Evolutionary conservation across 2,113 vertebrate species (phyloP).

Genomic region (Balaenoptera acutorostrata): DNA sequence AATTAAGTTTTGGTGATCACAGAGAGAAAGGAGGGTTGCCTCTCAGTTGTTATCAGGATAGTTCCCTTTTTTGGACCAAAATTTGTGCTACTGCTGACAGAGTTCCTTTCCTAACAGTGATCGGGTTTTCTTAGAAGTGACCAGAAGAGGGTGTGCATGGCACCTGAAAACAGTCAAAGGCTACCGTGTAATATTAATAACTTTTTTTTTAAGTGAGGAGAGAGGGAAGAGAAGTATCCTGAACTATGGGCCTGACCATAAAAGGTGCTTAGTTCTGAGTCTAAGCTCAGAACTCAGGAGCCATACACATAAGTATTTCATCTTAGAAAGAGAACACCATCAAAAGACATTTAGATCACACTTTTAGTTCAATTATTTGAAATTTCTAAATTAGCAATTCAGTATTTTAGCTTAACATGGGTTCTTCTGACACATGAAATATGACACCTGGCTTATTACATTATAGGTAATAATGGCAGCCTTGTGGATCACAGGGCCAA

Average conservation of each 20-base stretch:
- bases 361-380: neutral
- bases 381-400: neutral
- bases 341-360: neutral
- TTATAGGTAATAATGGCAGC: neutral
- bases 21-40: neutral
- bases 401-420: neutral
- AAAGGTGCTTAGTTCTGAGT: neutral
- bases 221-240: neutral
- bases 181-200: neutral
- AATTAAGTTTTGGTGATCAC: neutral
- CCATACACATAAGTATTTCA: neutral
- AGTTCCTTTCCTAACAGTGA: neutral
- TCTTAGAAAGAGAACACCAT: neutral
- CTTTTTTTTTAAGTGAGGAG: neutral
- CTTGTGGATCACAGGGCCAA: neutral
- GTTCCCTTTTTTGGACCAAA: neutral
- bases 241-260: neutral
- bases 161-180: neutral
- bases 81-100: neutral
- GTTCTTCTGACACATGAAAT: neutral
- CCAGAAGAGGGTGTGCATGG: conserved; percentile 46
- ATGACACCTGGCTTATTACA: neutral
- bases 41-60: neutral
- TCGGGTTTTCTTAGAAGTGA: conserved; percentile 20
- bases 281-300: neutral